Conservation (phyloP, 2,888 invertebrate genomes). For the Ceramica pisi region DNA sequence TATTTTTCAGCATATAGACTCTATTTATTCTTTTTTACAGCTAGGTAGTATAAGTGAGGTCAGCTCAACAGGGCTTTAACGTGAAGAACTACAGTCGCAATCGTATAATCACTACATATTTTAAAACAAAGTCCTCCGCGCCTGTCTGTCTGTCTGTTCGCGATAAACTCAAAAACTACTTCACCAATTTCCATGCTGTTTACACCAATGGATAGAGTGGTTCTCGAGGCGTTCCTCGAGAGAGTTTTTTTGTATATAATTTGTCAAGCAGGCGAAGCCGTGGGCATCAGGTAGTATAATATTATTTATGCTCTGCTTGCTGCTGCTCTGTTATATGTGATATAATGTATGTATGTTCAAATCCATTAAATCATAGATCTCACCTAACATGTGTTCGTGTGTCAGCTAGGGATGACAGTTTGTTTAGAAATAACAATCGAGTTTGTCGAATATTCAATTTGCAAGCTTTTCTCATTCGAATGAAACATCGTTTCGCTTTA, state of each 20-base stretch:
- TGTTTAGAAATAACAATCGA: slow-evolving; percentile 24
- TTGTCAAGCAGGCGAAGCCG: too few relatives aligned
- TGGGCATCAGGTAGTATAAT: too few relatives aligned
- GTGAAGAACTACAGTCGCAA: slow-evolving; percentile 28
- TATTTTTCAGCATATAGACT: slow-evolving; percentile 86
- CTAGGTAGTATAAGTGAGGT: slow-evolving; percentile 71
- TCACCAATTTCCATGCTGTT: too few relatives aligned
- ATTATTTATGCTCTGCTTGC: slow-evolving; percentile 14
- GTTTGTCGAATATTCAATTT: neutral
- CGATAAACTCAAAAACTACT: too few relatives aligned
- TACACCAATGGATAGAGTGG: too few relatives aligned
- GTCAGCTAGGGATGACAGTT: slow-evolving; percentile 26
- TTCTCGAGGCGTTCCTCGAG: too few relatives aligned
- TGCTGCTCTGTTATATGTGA: slow-evolving; percentile 5
- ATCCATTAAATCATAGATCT: slow-evolving; percentile 37
- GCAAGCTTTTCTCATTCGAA: too few relatives aligned
- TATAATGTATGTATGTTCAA: slow-evolving; percentile 10
- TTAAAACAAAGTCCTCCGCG: too few relatives aligned
- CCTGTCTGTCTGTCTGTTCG: too few relatives aligned
- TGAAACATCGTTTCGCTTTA: too few relatives aligned
- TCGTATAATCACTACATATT: slow-evolving; percentile 15
- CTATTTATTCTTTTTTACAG: slow-evolving; percentile 79
- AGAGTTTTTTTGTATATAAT: too few relatives aligned
- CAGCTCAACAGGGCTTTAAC: slow-evolving; percentile 48
- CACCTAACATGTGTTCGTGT: slow-evolving; percentile 17